Conservation (phyloP, 2,113 vertebrate genomes). For the Catharus minimus region DNA sequence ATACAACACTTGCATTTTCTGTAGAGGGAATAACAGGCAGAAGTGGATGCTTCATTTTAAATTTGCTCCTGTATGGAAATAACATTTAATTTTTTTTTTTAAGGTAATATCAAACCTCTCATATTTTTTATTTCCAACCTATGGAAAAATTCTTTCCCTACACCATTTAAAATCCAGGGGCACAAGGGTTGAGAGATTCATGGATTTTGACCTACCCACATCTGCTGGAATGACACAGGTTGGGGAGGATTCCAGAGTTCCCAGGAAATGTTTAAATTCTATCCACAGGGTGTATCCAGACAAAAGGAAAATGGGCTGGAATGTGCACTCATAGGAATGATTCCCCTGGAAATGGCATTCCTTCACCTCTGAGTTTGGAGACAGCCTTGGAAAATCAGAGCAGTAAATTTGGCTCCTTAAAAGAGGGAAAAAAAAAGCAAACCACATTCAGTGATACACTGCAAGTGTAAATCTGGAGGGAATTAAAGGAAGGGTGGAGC, state of each 20-base stretch:
- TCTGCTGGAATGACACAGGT: slow-evolving; percentile 83
- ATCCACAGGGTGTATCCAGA: slow-evolving; percentile 93
- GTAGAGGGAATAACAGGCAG: background rate
- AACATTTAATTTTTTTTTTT: background rate
- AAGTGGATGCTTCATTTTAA: background rate
- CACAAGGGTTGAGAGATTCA: background rate
- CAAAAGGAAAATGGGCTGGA: slow-evolving; percentile 80
- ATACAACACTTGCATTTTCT: background rate
- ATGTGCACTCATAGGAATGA: slow-evolving; percentile 78
- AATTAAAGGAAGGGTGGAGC: background rate
- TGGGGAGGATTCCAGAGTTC: slow-evolving; percentile 81
- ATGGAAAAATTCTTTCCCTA: background rate
- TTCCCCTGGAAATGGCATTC: slow-evolving; percentile 62
- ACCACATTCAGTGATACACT: background rate
- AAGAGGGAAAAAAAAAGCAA: background rate
- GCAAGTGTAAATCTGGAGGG: background rate
- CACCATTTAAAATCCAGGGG: background rate
- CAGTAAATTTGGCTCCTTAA: slow-evolving; percentile 79
- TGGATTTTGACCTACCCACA: slow-evolving; percentile 77
- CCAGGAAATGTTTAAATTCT: slow-evolving; percentile 75
- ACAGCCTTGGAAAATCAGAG: slow-evolving; percentile 69
- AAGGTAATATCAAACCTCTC: background rate
- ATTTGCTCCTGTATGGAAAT: background rate
- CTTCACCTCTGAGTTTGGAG: slow-evolving; percentile 67
- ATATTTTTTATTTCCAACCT: background rate